Evolutionary conservation across 2,797 vertebrate species (phyloP), one percentile per base, ranked within the genome.

Genomic region (Diglossa cyanea): DNA sequence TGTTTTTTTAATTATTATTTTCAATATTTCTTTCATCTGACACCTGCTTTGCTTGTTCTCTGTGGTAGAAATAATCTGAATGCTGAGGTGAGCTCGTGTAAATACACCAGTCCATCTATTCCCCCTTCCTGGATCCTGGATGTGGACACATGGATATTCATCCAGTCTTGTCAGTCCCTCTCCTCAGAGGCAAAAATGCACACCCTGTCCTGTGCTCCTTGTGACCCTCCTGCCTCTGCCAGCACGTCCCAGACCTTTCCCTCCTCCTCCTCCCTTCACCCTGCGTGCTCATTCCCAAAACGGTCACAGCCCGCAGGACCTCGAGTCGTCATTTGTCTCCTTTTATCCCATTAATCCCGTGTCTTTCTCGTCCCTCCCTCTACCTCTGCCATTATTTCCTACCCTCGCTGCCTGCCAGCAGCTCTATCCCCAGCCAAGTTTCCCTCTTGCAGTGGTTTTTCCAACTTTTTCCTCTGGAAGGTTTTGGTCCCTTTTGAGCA

Each of bases 61-160:
- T 54, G 28, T 17, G 35, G 79, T 61, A 18, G 26, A 79, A 91
- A 24, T n/a, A 47, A 11, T 37, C 33, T 62, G 28, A 10, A 17
- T 0, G 0, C 39, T 44, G 33, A 58, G 28, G 6, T 66, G 55
- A 70, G 83, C 53, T 63, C 24, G 4, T 2, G 0, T 11, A 28
- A 28, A n/a, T n/a, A 1, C 6, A 14, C 37, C 54, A 47, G 19
- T 18, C 31, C 31, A 18, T 6, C 61, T 79, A 6, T 18, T 84
- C 66, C 7, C 24, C 15, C 9, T 48, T 73, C 20, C 0, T 1
- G 1, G 17, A 9, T 48, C 33, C 15, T 65, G 54, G 40, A 11
- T 47, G 57, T 60, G 39, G 20, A 4, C 13, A 1, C 2, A 20
- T 1, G 1, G 10, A 9, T 57, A 44, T 10, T 74, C 37, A 3